phyloP scores from a whole-genome alignment of 1,140 invertebrate species.

The Cotesia glomerata region DNA sequence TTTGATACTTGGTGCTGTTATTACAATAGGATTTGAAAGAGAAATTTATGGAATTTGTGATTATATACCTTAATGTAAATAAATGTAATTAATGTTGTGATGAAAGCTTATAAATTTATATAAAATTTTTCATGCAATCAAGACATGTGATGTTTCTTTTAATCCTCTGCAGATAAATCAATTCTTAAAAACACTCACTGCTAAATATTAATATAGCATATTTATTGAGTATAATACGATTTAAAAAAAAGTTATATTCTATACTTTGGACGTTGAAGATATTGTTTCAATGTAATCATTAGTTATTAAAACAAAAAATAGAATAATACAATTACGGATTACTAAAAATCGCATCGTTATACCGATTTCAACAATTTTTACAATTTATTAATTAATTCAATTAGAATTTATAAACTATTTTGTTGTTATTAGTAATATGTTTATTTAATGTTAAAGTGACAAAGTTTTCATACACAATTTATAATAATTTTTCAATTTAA shows the following conservation, averaged over 20 bases:
- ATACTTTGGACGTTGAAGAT: neutral
- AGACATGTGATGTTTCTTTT: too few species aligned
- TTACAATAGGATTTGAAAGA: slow-evolving; percentile 64
- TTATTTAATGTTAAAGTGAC: slow-evolving; percentile 21
- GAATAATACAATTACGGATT: slow-evolving; percentile 49
- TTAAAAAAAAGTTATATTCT: too few species aligned
- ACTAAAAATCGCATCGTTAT: slow-evolving; percentile 56
- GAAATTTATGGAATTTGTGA: slow-evolving; percentile 59
- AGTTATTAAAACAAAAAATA: slow-evolving; percentile 60
- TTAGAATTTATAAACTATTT: neutral
- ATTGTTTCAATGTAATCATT: slow-evolving; percentile 44
- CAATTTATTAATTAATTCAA: slow-evolving; percentile 39
- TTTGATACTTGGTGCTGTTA: slow-evolving; percentile 61
- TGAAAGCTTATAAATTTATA: too few species aligned
- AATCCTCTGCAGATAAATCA: too few species aligned
- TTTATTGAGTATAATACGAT: too few species aligned
- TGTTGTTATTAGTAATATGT: slow-evolving; percentile 1
- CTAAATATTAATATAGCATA: too few species aligned
- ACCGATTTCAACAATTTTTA: slow-evolving; percentile 57
- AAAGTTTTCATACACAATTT: slow-evolving; percentile 35
- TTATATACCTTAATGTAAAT: slow-evolving; percentile 49
- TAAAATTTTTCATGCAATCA: too few species aligned
- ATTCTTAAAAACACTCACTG: too few species aligned
- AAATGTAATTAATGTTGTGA: neutral
- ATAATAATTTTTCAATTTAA: neutral